A percentile compares a stretch with the other conserved stretches of the same genome.
Evolutionary conservation across 2,888 invertebrate species (phyloP).

Genomic region (Athrips mouffetella): DNA sequence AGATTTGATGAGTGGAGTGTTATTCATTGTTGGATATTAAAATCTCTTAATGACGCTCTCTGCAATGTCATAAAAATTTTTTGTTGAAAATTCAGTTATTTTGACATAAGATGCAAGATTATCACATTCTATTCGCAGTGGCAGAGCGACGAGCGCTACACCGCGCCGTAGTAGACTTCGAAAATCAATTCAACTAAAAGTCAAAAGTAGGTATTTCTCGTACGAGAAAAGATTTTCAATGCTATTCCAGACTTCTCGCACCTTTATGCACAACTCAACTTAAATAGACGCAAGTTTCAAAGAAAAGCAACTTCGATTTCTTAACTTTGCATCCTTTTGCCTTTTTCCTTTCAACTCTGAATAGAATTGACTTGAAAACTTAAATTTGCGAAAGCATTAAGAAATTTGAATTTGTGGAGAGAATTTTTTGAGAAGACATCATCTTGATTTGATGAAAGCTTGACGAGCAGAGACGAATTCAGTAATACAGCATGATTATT

Average conservation of each 20-base stretch:
- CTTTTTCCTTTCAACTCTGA: slow-evolving; percentile 1
- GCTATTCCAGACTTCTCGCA: neutral
- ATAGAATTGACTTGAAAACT: slow-evolving; percentile 9
- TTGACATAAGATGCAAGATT: too few species aligned
- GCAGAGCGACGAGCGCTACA: too few species aligned
- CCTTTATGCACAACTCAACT: slow-evolving; percentile 1
- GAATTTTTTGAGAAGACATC: slow-evolving; percentile 1
- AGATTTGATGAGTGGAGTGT: too few species aligned
- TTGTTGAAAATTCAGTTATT: too few species aligned
- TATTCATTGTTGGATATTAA: too few species aligned
- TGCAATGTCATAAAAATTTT: too few species aligned
- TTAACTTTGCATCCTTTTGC: neutral
- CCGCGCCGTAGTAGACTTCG: too few species aligned
- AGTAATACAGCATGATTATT: neutral
- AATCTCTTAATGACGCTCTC: too few species aligned
- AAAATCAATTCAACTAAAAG: too few species aligned
- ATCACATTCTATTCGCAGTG: too few species aligned
- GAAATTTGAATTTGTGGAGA: slow-evolving; percentile 10
- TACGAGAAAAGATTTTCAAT: neutral
- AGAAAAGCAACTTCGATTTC: slow-evolving; percentile 6
- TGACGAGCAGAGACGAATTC: neutral
- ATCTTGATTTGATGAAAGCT: neutral
- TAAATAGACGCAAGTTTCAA: neutral
- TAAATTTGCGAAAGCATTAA: slow-evolving; percentile 10
- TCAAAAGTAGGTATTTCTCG: too few species aligned